These are phyloP conservation scores for Adrianichthys oophorus DNA, from an alignment of 2,797 vertebrate genomes.

Conservation along the genomic window DNA sequence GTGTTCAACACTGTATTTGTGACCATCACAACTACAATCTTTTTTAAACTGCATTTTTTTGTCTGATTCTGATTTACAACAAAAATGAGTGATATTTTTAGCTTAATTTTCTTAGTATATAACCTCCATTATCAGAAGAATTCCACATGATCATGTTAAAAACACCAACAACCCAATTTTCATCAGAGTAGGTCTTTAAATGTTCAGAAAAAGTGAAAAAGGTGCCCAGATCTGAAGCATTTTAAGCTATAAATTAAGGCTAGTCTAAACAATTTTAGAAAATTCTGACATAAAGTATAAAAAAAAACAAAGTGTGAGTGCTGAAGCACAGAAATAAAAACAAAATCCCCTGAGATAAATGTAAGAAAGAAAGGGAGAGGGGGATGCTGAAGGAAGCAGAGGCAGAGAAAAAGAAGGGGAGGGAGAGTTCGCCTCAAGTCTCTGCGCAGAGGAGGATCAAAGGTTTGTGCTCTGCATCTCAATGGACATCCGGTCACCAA, in stretches of 20 bases:
- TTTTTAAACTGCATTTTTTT: too few relatives aligned
- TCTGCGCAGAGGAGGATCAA: conserved; percentile 75
- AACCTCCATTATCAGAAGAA: too few relatives aligned
- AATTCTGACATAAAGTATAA: conserved; percentile 48
- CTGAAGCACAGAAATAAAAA: conserved; percentile 47
- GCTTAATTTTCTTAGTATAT: too few relatives aligned
- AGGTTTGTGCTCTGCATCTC: conserved; percentile 79
- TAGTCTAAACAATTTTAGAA: conserved; percentile 44
- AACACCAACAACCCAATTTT: not conserved
- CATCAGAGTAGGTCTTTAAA: not conserved
- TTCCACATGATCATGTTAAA: too few relatives aligned
- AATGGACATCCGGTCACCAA: conserved; percentile 75
- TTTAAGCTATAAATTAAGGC: conserved; percentile 27
- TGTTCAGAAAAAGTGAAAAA: too few relatives aligned
- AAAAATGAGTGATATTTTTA: too few relatives aligned
- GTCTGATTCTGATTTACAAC: too few relatives aligned
- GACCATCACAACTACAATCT: too few relatives aligned
- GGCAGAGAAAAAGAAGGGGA: conserved; percentile 38
- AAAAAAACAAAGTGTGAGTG: conserved; percentile 54
- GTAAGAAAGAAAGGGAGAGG: conserved; percentile 47
- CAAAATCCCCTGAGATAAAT: conserved; percentile 57
- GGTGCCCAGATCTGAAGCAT: conserved; percentile 5
- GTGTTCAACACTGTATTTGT: too few relatives aligned
- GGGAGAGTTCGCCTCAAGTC: conserved; percentile 69
- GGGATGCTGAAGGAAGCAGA: conserved; percentile 61